These are phyloP conservation scores for Aphelenchoides fujianensis DNA, from an alignment of 1,140 invertebrate species.

Conservation along the genomic window DNA sequence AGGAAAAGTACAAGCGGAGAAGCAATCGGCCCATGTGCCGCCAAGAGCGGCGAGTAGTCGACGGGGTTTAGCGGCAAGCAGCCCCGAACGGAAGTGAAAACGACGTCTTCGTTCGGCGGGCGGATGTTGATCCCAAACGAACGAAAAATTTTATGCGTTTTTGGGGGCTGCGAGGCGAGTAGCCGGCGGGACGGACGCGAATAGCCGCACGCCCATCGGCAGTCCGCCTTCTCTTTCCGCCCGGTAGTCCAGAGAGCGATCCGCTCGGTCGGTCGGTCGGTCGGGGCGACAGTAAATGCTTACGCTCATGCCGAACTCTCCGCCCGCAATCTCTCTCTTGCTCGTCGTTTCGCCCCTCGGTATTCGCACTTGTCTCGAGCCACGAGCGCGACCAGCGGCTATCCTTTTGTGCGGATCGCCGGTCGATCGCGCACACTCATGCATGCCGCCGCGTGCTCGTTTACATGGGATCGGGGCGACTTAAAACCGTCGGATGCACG, in stretches of 20 bases:
- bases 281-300: neutral
- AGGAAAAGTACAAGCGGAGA: too few species aligned
- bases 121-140: neutral
- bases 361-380: slow-evolving; percentile 1
- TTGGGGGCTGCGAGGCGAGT: too few species aligned
- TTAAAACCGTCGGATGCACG: too few species aligned
- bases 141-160: neutral
- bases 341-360: too few species aligned
- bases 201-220: slow-evolving; percentile 1
- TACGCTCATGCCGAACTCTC: neutral
- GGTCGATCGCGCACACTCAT: neutral
- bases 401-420: slow-evolving; percentile 2
- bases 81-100: neutral
- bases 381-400: neutral
- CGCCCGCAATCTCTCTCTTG: neutral
- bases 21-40: too few species aligned
- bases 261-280: too few species aligned
- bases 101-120: neutral
- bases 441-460: too few species aligned
- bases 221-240: neutral
- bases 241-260: slow-evolving; percentile 2
- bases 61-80: too few species aligned
- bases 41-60: too few species aligned
- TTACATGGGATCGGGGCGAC: too few species aligned
- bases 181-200: too few species aligned